A percentile compares a stretch with the other conserved stretches of the same genome.
phyloP scores from a whole-genome alignment of 2,888 invertebrate genomes.

The Aquatica leii region DNA sequence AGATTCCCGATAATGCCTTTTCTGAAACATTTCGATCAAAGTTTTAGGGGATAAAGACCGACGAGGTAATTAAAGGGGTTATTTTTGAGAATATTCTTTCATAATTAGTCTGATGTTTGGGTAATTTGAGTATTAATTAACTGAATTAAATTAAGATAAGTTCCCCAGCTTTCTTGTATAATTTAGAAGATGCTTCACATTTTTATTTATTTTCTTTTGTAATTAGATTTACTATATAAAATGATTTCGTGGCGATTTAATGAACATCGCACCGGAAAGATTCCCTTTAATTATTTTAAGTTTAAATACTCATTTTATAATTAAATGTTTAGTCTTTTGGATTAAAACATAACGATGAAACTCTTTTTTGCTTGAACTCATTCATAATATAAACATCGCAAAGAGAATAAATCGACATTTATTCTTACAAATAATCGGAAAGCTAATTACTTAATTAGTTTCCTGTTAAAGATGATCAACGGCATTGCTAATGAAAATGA shows the following conservation, averaged over 20 bases:
- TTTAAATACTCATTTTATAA: neutral
- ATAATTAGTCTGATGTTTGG: slow-evolving; percentile 54
- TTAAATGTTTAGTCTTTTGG: slow-evolving; percentile 5
- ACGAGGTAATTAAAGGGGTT: slow-evolving; percentile 50
- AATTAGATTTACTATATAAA: slow-evolving; percentile 9
- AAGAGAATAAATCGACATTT: slow-evolving; percentile 21
- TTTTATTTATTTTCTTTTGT: slow-evolving; percentile 1
- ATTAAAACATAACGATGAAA: neutral
- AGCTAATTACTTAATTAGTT: slow-evolving; percentile 58
- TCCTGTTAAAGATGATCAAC: slow-evolving; percentile 55
- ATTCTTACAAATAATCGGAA: slow-evolving; percentile 43
- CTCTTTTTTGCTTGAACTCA: neutral
- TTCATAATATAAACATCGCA: slow-evolving; percentile 22
- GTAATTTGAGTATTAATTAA: slow-evolving; percentile 56
- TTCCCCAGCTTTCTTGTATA: slow-evolving; percentile 11
- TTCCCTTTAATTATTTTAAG: neutral
- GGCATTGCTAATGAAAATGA: slow-evolving; percentile 52
- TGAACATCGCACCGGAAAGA: slow-evolving; percentile 8
- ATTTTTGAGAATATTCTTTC: slow-evolving; percentile 52
- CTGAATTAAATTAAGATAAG: slow-evolving; percentile 53
- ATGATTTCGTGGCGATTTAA: slow-evolving; percentile 11
- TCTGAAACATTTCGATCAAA: too few species aligned
- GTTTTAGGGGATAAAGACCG: slow-evolving; percentile 37
- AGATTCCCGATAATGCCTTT: too few species aligned
- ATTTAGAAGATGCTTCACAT: slow-evolving; percentile 9